A percentile compares a stretch with the other conserved stretches of the same genome.
phyloP scores from a whole-genome alignment of 2,113 vertebrate species.

The Callaeas wilsoni region DNA sequence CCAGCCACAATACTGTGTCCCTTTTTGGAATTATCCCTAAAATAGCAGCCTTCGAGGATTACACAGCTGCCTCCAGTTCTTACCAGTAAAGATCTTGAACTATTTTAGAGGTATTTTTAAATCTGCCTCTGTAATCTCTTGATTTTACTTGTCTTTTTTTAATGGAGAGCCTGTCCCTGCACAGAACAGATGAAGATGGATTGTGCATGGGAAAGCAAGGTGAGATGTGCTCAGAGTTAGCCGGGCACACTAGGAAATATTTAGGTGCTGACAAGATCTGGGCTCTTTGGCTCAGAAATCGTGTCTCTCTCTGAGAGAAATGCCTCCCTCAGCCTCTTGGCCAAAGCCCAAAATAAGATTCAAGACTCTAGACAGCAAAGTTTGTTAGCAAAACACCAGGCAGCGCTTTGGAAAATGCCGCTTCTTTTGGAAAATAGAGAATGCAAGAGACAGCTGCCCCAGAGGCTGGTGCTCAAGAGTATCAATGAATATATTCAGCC shows the following conservation, averaged over 20 bases:
- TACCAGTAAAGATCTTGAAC: constrained; percentile 27
- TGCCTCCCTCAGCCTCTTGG: neutral
- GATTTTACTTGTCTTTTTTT: constrained; percentile 17
- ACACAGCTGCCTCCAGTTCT: constrained; percentile 39
- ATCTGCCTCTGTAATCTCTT: constrained; percentile 34
- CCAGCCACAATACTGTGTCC: neutral
- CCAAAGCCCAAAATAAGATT: neutral
- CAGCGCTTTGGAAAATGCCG: neutral
- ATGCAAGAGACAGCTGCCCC: neutral
- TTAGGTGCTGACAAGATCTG: neutral
- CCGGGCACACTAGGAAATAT: neutral
- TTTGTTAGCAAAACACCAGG: neutral
- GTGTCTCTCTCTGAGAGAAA: neutral
- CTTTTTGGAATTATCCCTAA: constrained; percentile 34
- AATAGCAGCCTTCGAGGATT: constrained; percentile 44
- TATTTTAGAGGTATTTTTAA: constrained; percentile 28
- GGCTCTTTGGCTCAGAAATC: neutral
- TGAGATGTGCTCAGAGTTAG: neutral
- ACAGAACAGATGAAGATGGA: neutral
- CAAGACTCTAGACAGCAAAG: neutral
- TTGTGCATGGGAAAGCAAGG: neutral
- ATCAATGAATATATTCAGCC: neutral
- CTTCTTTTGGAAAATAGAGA: neutral
- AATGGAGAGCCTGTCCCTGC: neutral
- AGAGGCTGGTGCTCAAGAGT: neutral